Evolutionary conservation across 2,888 invertebrate species (phyloP).

Genomic region (Lacanobia wlatinum): DNA sequence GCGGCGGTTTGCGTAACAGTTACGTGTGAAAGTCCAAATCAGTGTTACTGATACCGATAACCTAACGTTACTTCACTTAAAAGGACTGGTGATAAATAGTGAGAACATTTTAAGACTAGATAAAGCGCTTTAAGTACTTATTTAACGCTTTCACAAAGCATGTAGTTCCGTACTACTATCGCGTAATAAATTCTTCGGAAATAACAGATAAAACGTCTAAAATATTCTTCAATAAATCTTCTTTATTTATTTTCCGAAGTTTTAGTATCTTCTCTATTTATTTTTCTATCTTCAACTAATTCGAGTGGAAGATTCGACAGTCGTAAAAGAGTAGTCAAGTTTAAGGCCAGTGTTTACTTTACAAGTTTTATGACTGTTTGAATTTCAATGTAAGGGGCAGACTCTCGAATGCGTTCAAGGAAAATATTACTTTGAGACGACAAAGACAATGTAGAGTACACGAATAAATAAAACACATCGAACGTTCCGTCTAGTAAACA

Average conservation of each 20-base stretch:
- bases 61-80: conserved; percentile 77
- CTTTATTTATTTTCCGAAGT: conserved; percentile 74
- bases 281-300: conserved; percentile 60
- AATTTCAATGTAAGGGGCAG: conserved; percentile 60
- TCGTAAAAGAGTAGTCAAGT: conserved; percentile 65
- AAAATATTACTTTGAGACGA: conserved; percentile 53
- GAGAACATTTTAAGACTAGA: conserved; percentile 70
- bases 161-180: conserved; percentile 54
- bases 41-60: conserved; percentile 75
- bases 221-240: conserved; percentile 57
- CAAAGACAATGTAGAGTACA: conserved; percentile 50
- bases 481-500: conserved; percentile 48
- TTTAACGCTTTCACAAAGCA: conserved; percentile 62
- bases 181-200: conserved; percentile 64
- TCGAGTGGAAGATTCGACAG: conserved; percentile 61
- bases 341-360: conserved; percentile 62
- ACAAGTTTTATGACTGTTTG: conserved; percentile 63
- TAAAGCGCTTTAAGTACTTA: conserved; percentile 64
- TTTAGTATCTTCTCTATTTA: conserved; percentile 59
- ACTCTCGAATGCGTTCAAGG: conserved; percentile 44
- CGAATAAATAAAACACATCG: conserved; percentile 55
- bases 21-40: conserved; percentile 81
- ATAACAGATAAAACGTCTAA: conserved; percentile 53
- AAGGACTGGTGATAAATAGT: conserved; percentile 77
- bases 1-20: conserved; percentile 78